Evolutionary conservation across 2,888 invertebrate genomes (phyloP), one percentile per base, ranked within the genome.

Genomic region (Apotomis turbidana): DNA sequence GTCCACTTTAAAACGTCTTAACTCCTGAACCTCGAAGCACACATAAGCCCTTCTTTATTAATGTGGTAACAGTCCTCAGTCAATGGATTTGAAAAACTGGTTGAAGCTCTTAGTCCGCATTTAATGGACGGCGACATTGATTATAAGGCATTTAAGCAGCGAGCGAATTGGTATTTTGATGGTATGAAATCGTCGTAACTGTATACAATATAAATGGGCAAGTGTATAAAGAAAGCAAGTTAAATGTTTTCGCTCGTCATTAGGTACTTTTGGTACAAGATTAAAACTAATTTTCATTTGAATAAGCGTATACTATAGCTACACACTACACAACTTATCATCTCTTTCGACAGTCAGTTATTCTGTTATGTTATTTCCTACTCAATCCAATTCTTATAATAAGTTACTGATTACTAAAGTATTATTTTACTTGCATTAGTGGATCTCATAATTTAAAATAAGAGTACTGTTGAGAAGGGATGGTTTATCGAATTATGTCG

Each of bases 1-100:
- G 5, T 0, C 38, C n/a, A n/a, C 36, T 66, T 36, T n/a, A 57
- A 57, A 66, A 46, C 9, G 66, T 15, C 57, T 5, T 57, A 66
- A 66, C 27, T 57, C 5, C 55, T 36, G 8, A 0, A 3, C 3
- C 12, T 13, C 44, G 8, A 46, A 13, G 46, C 27, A 27, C 44
- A 46, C 5, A 49, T 66, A 66, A 27, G 46, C 27, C 46, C 36
- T 66, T 66, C 46, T 55, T 66, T n/a, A 46, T 55, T 46, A 66
- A 15, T 6, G 8, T 15, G 5, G 46, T 0, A 46, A 13, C 44
- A 44, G 46, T 46, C 74, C 73, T 66, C 80, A 82, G 84, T 87
- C 88, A 87, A 87, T 87, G 87, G 86, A 75, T 79, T 76, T 79
- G 83, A 89, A 89, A 89, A 90, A 89, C 84, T 85, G 78, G 86